These are phyloP conservation scores for Orthosia gracilis DNA, from an alignment of 2,888 invertebrate species.

Conservation along the genomic window DNA sequence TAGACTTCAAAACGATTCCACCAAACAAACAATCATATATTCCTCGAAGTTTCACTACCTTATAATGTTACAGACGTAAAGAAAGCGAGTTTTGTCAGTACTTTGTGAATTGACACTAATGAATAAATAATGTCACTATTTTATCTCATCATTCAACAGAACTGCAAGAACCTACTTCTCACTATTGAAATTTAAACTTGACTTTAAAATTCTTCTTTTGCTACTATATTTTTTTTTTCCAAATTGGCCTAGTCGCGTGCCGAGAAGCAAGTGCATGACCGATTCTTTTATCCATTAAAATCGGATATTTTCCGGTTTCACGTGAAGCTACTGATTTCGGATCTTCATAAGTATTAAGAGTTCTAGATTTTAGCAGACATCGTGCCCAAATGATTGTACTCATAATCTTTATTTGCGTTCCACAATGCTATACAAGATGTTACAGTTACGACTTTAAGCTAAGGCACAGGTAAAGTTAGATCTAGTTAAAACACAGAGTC, in stretches of 20 bases:
- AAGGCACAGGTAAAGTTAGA: too few relatives aligned
- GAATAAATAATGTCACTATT: constrained; percentile 44
- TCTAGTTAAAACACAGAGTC: neutral
- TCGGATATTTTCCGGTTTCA: neutral
- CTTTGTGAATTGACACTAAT: constrained; percentile 44
- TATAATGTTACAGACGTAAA: neutral
- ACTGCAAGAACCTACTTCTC: constrained; percentile 41
- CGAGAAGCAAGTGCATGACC: constrained; percentile 12
- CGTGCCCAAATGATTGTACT: too few relatives aligned
- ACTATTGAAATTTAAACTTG: constrained; percentile 18
- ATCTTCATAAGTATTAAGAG: neutral
- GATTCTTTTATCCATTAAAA: constrained; percentile 7
- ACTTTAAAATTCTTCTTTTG: constrained; percentile 8
- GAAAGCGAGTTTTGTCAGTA: constrained; percentile 27
- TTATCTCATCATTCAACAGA: constrained; percentile 2
- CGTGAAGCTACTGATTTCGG: neutral
- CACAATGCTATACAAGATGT: too few relatives aligned
- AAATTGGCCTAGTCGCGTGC: constrained; percentile 16
- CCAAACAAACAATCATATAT: neutral
- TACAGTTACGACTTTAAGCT: too few relatives aligned
- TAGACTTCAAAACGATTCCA: too few relatives aligned
- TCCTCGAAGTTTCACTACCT: neutral
- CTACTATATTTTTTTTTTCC: neutral
- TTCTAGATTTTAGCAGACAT: neutral
- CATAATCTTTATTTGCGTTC: too few relatives aligned